A percentile compares a stretch with the other conserved stretches of the same genome.
Conservation (phyloP, 2,113 vertebrate genomes). For the Mastomys coucha region DNA sequence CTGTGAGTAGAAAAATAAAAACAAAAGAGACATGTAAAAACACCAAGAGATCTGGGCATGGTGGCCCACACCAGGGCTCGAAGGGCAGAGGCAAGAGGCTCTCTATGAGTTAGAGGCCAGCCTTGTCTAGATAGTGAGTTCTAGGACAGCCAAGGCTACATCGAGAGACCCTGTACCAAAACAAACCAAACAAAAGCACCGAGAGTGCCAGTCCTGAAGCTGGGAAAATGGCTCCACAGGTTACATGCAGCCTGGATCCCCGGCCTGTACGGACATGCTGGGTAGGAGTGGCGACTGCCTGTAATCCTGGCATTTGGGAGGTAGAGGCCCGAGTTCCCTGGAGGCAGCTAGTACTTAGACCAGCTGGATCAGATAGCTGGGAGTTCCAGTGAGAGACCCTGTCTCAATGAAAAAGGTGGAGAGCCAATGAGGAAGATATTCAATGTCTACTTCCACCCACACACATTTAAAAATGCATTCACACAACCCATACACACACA, state of each 20-base stretch:
- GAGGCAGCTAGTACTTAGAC: neutral
- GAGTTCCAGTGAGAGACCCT: neutral
- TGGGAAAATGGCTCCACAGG: neutral
- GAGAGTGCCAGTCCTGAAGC: neutral
- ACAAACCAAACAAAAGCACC: neutral
- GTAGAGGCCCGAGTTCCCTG: neutral
- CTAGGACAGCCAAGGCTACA: neutral
- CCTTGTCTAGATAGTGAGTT: neutral
- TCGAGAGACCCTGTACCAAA: neutral
- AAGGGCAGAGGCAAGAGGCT: neutral
- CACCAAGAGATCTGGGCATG: too few species aligned
- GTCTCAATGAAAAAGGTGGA: neutral
- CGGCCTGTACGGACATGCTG: too few species aligned
- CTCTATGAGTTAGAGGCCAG: neutral
- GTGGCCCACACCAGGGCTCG: neutral
- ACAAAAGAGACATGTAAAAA: neutral
- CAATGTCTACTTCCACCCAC: neutral
- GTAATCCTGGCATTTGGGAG: neutral
- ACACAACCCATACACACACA: neutral
- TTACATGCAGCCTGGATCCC: neutral
- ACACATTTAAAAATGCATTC: neutral
- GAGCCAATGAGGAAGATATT: neutral
- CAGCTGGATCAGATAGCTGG: neutral
- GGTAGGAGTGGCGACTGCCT: neutral
- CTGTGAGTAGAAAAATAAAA: neutral